phyloP scores from a whole-genome alignment of 2,113 vertebrate genomes.

The Bubo blakistoni region DNA sequence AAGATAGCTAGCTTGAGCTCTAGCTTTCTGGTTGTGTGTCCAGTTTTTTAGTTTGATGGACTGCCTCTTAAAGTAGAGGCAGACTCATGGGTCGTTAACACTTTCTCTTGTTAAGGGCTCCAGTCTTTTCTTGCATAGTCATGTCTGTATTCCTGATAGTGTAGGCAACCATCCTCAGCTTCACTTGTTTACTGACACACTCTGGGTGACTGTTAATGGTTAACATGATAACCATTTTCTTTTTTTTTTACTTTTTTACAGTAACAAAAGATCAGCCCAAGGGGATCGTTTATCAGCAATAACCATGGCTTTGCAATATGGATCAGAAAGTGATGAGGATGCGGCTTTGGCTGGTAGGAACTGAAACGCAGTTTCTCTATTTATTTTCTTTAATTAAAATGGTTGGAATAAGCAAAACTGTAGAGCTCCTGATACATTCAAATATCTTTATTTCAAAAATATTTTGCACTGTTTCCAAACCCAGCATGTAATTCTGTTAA shows the following conservation, averaged over 20 bases:
- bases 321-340: slow-evolving; percentile 97
- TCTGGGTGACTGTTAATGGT: background rate
- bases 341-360: slow-evolving; percentile 88
- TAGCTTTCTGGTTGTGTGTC: background rate
- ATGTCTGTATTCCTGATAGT: background rate
- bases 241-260: slow-evolving; percentile 50
- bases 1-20: background rate
- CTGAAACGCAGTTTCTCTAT: background rate
- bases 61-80: background rate
- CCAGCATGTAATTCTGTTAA: background rate
- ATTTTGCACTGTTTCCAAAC: background rate
- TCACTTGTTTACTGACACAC: background rate
- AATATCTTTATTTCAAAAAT: background rate
- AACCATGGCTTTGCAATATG: slow-evolving; percentile 97
- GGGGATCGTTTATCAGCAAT: slow-evolving; percentile 95
- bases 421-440: background rate
- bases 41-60: background rate
- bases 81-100: background rate
- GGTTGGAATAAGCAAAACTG: background rate
- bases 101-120: background rate
- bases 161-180: background rate
- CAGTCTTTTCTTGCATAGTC: background rate
- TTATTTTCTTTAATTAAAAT: background rate
- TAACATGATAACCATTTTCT: background rate
- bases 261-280: slow-evolving; percentile 92